Conservation (phyloP, 1,140 invertebrate species). For the Zaprionus nigranus region DNA sequence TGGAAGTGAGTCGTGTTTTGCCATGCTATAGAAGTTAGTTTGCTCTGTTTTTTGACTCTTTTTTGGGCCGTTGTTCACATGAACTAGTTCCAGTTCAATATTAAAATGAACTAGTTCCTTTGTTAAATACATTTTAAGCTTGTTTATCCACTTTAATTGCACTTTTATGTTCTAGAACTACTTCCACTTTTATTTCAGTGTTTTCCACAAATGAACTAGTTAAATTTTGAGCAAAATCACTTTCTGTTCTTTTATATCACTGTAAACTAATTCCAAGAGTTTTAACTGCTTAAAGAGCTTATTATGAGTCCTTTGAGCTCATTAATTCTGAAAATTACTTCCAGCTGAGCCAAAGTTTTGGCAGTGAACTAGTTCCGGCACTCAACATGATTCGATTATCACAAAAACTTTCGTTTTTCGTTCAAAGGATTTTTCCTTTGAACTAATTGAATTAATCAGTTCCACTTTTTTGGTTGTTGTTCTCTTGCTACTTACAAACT, state of each 20-base stretch:
- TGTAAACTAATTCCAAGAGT: background rate
- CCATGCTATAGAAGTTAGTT: too few species aligned
- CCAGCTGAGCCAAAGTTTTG: background rate
- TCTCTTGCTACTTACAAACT: conserved; percentile 75
- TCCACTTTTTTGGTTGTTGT: background rate
- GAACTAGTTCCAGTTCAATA: background rate
- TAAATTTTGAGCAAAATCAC: background rate
- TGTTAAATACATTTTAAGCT: background rate
- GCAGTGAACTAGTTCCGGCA: background rate
- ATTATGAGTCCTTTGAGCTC: background rate
- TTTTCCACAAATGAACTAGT: background rate
- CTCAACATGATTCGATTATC: background rate
- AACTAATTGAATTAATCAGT: conserved; percentile 13
- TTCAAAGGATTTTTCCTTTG: background rate
- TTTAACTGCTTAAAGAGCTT: background rate
- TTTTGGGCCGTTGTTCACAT: too few species aligned
- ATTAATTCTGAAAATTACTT: background rate
- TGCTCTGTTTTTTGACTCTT: background rate
- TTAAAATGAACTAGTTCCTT: background rate
- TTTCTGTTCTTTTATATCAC: background rate
- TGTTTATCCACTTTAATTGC: background rate
- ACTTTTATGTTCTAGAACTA: background rate
- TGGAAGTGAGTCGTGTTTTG: background rate
- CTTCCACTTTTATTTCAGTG: background rate
- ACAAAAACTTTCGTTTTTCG: background rate